These are phyloP conservation scores for Lepidonotus clava DNA, from an alignment of 2,888 invertebrate species.

Conservation along the genomic window DNA sequence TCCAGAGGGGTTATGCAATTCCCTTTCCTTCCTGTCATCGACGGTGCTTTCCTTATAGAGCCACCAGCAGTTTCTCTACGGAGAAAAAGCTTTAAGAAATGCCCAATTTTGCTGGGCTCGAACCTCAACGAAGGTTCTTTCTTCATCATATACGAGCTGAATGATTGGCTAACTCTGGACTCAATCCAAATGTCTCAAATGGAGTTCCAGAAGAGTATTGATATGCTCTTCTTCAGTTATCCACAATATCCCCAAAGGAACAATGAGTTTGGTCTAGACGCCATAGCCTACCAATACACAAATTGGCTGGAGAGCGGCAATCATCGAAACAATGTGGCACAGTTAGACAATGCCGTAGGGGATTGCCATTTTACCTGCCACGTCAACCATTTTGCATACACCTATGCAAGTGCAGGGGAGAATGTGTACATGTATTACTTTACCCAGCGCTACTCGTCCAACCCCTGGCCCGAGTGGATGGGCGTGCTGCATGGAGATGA, in stretches of 20 bases:
- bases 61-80: constrained; percentile 85
- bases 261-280: constrained; percentile 87
- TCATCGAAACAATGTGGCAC: constrained; percentile 89
- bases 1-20: constrained; percentile 87
- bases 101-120: constrained; percentile 93
- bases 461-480: constrained; percentile 97
- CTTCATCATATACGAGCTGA: constrained; percentile 93
- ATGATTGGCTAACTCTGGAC: constrained; percentile 63
- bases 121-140: constrained; percentile 97
- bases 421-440: constrained; percentile 94
- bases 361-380: constrained; percentile 97
- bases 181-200: constrained; percentile 86
- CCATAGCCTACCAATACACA: constrained; percentile 95
- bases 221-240: constrained; percentile 89
- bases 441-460: constrained; percentile 88
- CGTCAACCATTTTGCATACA: constrained; percentile 94
- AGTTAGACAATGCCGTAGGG: constrained; percentile 94
- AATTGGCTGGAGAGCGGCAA: constrained; percentile 94
- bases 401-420: constrained; percentile 93
- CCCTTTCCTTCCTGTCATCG: constrained; percentile 95
- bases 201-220: constrained; percentile 89
- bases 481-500: constrained; percentile 98
- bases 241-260: constrained; percentile 81
- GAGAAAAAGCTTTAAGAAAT: constrained; percentile 93
- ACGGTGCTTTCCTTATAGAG: constrained; percentile 94